Percentiles rank a stretch among this genome's conserved stretches.
phyloP scores from a whole-genome alignment of 2,888 invertebrate genomes.

The Anthrax anthrax region DNA sequence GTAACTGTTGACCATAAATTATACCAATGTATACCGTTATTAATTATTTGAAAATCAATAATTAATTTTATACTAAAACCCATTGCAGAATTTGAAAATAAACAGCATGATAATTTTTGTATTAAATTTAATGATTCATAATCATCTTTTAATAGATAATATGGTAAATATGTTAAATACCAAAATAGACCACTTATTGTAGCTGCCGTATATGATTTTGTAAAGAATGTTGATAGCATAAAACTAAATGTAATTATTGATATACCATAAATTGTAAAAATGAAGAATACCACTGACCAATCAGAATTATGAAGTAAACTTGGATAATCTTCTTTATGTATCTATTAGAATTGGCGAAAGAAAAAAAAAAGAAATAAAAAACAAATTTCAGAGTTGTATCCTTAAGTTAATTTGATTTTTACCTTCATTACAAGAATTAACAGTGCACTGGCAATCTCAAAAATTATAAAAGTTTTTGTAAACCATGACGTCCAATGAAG shows the following conservation, averaged over 20 bases:
- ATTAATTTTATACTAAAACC: constrained; percentile 43
- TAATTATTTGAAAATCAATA: constrained; percentile 45
- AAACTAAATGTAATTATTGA: constrained; percentile 58
- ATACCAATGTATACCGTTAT: constrained; percentile 41
- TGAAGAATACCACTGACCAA: constrained; percentile 49
- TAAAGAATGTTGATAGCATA: constrained; percentile 60
- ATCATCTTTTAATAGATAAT: constrained; percentile 46
- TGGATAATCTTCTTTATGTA: constrained; percentile 32
- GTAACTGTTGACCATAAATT: constrained; percentile 47
- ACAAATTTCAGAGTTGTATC: background rate
- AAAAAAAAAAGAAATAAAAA: constrained; percentile 3
- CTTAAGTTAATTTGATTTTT: constrained; percentile 13
- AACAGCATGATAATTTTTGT: constrained; percentile 43
- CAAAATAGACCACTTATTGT: constrained; percentile 56
- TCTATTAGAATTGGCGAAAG: no score
- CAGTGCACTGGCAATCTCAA: constrained; percentile 41
- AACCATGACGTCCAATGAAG: constrained; percentile 76
- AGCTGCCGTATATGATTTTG: constrained; percentile 58
- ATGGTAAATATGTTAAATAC: constrained; percentile 58
- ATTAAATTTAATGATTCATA: constrained; percentile 45
- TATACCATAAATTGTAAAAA: constrained; percentile 50
- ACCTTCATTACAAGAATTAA: constrained; percentile 43
- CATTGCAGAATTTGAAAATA: constrained; percentile 63
- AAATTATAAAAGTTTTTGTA: constrained; percentile 50
- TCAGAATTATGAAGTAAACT: constrained; percentile 54